Conservation (phyloP, 2,113 vertebrate genomes). For the Pheucticus melanocephalus region DNA sequence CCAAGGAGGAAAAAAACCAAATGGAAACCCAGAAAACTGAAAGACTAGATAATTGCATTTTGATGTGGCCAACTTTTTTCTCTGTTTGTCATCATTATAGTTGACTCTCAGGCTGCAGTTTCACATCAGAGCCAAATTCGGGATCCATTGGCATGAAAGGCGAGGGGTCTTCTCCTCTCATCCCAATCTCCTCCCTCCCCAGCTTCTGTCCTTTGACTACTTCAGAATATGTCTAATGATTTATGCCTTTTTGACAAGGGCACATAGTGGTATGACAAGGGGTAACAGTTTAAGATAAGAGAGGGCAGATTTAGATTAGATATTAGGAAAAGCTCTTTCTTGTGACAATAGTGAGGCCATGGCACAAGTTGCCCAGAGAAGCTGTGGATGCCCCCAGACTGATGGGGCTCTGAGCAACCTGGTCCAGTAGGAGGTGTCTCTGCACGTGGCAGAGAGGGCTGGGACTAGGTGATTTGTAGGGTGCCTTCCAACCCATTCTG, state of each 20-base stretch:
- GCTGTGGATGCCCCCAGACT: accelerated
- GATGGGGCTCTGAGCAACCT: not conserved
- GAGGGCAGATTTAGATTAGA: not conserved
- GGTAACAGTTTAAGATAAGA: not conserved
- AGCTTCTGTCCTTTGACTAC: not conserved
- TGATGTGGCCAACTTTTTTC: not conserved
- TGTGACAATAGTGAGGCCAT: not conserved
- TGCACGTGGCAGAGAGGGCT: not conserved
- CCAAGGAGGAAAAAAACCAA: accelerated
- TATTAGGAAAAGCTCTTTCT: not conserved
- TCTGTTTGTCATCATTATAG: not conserved
- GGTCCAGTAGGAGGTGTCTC: accelerated
- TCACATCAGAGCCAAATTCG: not conserved
- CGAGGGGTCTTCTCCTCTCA: not conserved
- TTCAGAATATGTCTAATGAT: not conserved
- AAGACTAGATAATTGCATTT: not conserved
- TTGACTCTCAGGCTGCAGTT: not conserved
- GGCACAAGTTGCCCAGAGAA: not conserved
- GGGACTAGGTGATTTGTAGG: not conserved
- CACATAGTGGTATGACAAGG: not conserved
- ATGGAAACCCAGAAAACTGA: not conserved
- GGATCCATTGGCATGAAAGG: not conserved
- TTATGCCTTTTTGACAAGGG: not conserved
- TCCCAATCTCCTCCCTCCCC: not conserved
- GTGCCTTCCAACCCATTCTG: not conserved